phyloP scores from a whole-genome alignment of 1,140 invertebrate genomes.

The Cherax destructor region DNA sequence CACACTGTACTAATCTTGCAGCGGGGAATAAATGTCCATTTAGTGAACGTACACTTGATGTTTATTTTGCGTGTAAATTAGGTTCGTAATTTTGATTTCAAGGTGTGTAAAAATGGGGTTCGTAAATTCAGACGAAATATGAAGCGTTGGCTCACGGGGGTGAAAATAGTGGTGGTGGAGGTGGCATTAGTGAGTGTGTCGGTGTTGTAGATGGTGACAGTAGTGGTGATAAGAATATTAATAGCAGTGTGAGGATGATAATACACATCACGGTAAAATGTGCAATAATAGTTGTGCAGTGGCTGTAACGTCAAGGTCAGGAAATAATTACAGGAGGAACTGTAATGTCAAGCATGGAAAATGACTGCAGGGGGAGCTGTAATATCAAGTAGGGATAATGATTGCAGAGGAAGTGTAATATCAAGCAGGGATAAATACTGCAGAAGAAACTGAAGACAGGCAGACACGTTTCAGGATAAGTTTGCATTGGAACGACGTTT shows the following conservation, averaged over 20 bases:
- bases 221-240: neutral
- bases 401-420: too few relatives aligned
- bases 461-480: too few relatives aligned
- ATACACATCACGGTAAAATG: neutral
- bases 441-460: too few relatives aligned
- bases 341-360: too few relatives aligned
- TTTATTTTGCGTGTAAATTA: conserved; percentile 4
- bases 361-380: too few relatives aligned
- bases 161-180: neutral
- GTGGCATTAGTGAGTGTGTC: neutral
- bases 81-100: neutral
- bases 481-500: too few relatives aligned
- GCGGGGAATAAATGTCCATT: neutral
- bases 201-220: neutral
- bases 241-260: neutral
- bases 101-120: neutral
- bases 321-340: too few relatives aligned
- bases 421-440: too few relatives aligned
- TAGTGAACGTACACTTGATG: neutral
- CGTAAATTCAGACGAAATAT: too few relatives aligned
- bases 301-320: neutral
- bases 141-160: neutral
- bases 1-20: neutral
- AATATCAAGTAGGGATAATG: too few relatives aligned
- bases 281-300: neutral